A percentile compares a stretch with the other conserved stretches of the same genome.
Conservation (phyloP, 2,888 invertebrate genomes). For the Pandemis corylana region DNA sequence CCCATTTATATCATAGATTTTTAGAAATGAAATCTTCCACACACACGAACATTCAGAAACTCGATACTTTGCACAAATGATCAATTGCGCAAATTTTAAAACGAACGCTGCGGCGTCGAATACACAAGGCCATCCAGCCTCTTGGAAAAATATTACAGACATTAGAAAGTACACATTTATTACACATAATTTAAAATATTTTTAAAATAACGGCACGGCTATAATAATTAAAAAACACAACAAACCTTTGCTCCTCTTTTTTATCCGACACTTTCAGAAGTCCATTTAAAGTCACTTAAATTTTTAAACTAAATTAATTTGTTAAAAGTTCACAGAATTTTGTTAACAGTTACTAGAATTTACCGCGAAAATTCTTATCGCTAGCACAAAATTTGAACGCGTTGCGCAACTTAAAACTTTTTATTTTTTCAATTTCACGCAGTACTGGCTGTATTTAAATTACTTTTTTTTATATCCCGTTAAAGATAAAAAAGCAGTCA, state of each 20-base stretch:
- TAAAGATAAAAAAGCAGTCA: conserved; percentile 49
- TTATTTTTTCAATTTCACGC: conserved; percentile 73
- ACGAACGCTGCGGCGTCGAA: conserved; percentile 24
- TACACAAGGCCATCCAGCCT: conserved; percentile 33
- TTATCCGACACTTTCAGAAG: conserved; percentile 25
- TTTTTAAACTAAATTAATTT: conserved; percentile 1
- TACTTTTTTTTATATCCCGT: conserved; percentile 51
- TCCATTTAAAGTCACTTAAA: conserved; percentile 22
- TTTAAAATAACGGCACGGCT: neutral
- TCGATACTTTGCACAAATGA: conserved; percentile 15
- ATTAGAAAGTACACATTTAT: conserved; percentile 25
- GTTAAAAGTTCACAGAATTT: conserved; percentile 26
- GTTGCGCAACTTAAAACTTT: conserved; percentile 61
- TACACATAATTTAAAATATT: neutral
- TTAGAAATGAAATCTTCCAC: neutral
- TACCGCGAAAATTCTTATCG: conserved; percentile 58
- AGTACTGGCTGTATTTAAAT: conserved; percentile 50
- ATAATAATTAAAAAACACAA: conserved; percentile 8
- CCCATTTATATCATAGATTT: no score
- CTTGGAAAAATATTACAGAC: conserved; percentile 23
- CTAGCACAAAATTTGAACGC: conserved; percentile 60
- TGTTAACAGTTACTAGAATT: conserved; percentile 45
- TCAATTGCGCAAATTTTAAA: conserved; percentile 36
- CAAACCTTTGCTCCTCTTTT: conserved; percentile 27
- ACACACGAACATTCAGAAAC: neutral